Conservation (phyloP, 1,140 invertebrate species). For the Zaprionus davidi region DNA sequence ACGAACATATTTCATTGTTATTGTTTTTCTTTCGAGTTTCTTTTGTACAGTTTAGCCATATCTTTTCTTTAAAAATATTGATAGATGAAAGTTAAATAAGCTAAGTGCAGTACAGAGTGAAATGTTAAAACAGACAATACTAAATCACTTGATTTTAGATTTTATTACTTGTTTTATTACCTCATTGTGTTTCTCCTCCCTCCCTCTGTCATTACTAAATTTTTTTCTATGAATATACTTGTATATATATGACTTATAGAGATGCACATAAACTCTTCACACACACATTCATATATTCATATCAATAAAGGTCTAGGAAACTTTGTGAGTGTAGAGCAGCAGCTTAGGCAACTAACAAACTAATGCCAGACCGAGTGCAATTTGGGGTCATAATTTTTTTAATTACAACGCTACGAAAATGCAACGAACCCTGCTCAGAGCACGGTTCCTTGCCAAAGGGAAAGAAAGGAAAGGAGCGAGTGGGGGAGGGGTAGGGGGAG, state of each 20-base stretch:
- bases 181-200: neutral
- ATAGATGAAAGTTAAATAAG: no score
- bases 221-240: neutral
- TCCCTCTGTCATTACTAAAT: neutral
- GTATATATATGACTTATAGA: neutral
- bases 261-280: neutral
- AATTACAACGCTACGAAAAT: slow-evolving; percentile 72
- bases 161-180: neutral
- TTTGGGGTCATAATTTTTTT: slow-evolving; percentile 64
- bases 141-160: neutral
- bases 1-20: no score
- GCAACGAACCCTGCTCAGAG: slow-evolving; percentile 36
- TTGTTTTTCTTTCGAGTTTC: no score
- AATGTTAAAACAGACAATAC: neutral
- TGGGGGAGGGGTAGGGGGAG: neutral
- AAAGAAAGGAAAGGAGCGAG: slow-evolving; percentile 10
- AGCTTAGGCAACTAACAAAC: slow-evolving; percentile 33
- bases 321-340: slow-evolving; percentile 39
- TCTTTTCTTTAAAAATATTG: no score
- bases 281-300: slow-evolving; percentile 12
- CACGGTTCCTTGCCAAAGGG: neutral
- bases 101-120: no score
- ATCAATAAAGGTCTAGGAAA: slow-evolving; percentile 53
- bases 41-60: no score
- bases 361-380: slow-evolving; percentile 18